A percentile compares a stretch with the other conserved stretches of the same genome.
phyloP scores from a whole-genome alignment of 2,113 vertebrate genomes.

The Pao palembangensis region DNA sequence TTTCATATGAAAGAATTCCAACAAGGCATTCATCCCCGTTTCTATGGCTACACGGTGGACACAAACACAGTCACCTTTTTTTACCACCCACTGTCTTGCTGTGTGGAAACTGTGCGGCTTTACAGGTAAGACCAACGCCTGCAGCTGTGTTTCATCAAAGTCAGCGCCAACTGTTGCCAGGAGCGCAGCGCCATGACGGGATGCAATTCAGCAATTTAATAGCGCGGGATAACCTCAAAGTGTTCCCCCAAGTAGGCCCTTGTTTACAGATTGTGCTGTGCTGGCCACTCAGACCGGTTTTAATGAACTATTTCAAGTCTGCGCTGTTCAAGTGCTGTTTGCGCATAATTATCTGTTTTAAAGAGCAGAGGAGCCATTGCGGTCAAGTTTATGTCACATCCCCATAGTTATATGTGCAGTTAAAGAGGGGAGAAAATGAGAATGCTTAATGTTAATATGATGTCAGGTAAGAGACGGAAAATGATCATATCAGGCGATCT shows the following conservation, averaged over 20 bases:
- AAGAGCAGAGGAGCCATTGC: neutral
- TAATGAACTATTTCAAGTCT: constrained; percentile 26
- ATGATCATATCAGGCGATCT: no score
- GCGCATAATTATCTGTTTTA: constrained; percentile 14
- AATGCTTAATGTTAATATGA: neutral
- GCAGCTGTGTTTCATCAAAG: constrained; percentile 13
- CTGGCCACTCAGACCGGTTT: constrained; percentile 1
- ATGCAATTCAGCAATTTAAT: constrained; percentile 35
- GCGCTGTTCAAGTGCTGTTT: no score
- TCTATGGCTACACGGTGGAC: constrained; percentile 34
- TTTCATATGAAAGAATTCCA: constrained; percentile 34
- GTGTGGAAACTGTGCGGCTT: constrained; percentile 30
- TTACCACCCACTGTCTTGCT: neutral
- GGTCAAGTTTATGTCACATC: constrained; percentile 4
- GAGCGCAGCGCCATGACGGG: constrained; percentile 21
- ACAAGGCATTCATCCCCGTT: constrained; percentile 33
- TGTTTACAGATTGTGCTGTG: constrained; percentile 24
- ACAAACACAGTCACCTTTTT: constrained; percentile 17
- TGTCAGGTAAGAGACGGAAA: neutral
- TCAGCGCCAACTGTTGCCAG: constrained; percentile 13
- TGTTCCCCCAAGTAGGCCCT: constrained; percentile 19
- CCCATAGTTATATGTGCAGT: neutral
- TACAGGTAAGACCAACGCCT: constrained; percentile 40
- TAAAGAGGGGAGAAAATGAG: neutral
- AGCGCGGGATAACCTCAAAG: constrained; percentile 20